These are phyloP conservation scores for Folsomia candida DNA, from an alignment of 2,888 invertebrate species.

Conservation along the genomic window DNA sequence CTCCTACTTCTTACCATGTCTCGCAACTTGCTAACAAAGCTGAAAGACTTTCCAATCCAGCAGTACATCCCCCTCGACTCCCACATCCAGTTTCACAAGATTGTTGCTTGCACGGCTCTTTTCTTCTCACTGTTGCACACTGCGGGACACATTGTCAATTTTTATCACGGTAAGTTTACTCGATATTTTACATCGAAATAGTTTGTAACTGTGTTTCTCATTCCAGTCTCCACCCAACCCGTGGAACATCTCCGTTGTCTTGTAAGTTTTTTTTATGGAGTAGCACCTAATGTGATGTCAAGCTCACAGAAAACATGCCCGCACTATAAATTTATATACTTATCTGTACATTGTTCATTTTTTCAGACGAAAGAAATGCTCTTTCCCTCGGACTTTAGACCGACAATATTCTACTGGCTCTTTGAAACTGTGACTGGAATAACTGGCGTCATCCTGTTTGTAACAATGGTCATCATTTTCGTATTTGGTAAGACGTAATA, in stretches of 20 bases:
- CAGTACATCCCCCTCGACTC: constrained; percentile 87
- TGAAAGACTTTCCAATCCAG: constrained; percentile 89
- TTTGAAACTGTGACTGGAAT: constrained; percentile 90
- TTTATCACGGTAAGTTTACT: too few relatives aligned
- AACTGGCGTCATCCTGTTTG: constrained; percentile 81
- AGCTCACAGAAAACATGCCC: too few relatives aligned
- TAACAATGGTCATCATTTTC: constrained; percentile 90
- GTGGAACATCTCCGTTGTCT: constrained; percentile 86
- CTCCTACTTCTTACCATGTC: constrained; percentile 89
- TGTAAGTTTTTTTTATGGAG: too few relatives aligned
- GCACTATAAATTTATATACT: too few relatives aligned
- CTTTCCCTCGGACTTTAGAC: constrained; percentile 89
- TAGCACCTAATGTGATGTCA: too few relatives aligned
- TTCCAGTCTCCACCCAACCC: constrained; percentile 93
- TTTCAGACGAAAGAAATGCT: constrained; percentile 92
- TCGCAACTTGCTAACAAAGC: constrained; percentile 81
- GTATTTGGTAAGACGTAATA: too few relatives aligned
- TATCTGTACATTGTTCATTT: too few relatives aligned
- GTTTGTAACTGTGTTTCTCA: too few relatives aligned
- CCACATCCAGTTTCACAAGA: constrained; percentile 95
- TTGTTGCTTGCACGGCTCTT: constrained; percentile 88
- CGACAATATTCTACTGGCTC: constrained; percentile 92
- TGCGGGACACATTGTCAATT: constrained; percentile 92
- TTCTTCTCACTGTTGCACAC: constrained; percentile 91
- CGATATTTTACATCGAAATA: too few relatives aligned